Percentiles rank a stretch among this genome's conserved stretches.
Evolutionary conservation across 2,888 invertebrate species (phyloP).

Genomic region (Euplagia quadripunctaria): DNA sequence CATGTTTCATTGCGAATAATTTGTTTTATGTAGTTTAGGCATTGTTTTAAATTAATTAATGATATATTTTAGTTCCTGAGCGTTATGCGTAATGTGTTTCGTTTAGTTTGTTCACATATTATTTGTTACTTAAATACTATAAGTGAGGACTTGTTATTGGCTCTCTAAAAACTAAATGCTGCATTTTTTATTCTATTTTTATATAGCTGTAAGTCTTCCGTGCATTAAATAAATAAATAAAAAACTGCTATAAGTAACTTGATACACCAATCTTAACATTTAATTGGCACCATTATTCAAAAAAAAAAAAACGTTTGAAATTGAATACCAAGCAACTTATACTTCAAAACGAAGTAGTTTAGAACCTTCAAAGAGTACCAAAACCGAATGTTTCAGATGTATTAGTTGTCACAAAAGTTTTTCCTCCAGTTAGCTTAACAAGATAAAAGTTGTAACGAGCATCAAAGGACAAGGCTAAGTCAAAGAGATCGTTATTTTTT

Average conservation of each 20-base stretch:
- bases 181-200: too few species aligned
- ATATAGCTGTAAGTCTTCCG: too few species aligned
- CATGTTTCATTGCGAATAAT: too few species aligned
- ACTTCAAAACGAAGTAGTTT: not conserved
- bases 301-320: not conserved
- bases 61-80: too few species aligned
- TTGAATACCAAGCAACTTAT: not conserved
- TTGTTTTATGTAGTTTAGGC: too few species aligned
- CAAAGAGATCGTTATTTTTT: slow-evolving; percentile 65
- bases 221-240: too few species aligned
- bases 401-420: slow-evolving; percentile 58
- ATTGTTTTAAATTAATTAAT: too few species aligned
- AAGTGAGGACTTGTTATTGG: too few species aligned
- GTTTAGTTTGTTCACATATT: too few species aligned
- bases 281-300: not conserved
- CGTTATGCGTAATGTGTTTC: too few species aligned
- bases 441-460: slow-evolving; percentile 63
- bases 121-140: too few species aligned
- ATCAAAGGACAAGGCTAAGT: slow-evolving; percentile 58
- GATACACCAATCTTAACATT: not conserved
- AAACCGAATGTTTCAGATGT: slow-evolving; percentile 39
- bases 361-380: slow-evolving; percentile 41
- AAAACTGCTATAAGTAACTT: not conserved
- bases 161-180: too few species aligned
- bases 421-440: slow-evolving; percentile 60